Conservation (phyloP, 2,888 invertebrate genomes). For the Oscheius sp. region DNA sequence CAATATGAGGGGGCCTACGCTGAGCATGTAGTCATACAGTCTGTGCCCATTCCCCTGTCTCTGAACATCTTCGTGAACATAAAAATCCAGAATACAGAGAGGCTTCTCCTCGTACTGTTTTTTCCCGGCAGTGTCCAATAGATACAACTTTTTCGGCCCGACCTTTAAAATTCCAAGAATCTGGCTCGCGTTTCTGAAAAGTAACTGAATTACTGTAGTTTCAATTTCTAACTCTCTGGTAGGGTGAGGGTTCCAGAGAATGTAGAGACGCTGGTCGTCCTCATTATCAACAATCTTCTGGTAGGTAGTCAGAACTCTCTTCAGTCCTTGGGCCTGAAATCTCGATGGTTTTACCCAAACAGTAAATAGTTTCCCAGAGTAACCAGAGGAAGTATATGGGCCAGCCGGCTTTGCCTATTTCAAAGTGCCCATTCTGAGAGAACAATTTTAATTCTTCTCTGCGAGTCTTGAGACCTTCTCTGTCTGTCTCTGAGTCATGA, state of each 20-base stretch:
- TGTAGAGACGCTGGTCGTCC: slow-evolving; percentile 66
- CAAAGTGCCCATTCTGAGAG: no score
- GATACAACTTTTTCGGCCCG: slow-evolving; percentile 87
- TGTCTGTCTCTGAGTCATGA: no score
- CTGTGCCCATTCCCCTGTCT: slow-evolving; percentile 86
- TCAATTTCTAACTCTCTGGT: slow-evolving; percentile 37
- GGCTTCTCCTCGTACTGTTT: slow-evolving; percentile 77
- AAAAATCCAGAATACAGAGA: slow-evolving; percentile 92
- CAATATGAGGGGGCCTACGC: slow-evolving; percentile 76
- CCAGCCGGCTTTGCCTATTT: no score
- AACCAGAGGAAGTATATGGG: no score
- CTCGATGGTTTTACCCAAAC: background rate
- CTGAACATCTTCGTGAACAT: slow-evolving; percentile 85
- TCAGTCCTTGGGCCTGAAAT: slow-evolving; percentile 69
- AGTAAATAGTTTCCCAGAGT: no score
- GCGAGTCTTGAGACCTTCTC: no score
- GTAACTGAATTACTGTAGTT: background rate
- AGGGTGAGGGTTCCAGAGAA: slow-evolving; percentile 65
- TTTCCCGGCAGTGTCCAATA: slow-evolving; percentile 55
- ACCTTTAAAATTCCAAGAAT: slow-evolving; percentile 87
- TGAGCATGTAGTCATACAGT: slow-evolving; percentile 88
- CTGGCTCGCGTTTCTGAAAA: slow-evolving; percentile 48
- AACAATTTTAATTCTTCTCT: no score
- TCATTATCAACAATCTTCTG: slow-evolving; percentile 68
- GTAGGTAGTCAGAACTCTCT: slow-evolving; percentile 67